Percentiles rank a stretch among this genome's conserved stretches.
Conservation (phyloP, 1,140 invertebrate genomes). For the Cephus cinctus region DNA sequence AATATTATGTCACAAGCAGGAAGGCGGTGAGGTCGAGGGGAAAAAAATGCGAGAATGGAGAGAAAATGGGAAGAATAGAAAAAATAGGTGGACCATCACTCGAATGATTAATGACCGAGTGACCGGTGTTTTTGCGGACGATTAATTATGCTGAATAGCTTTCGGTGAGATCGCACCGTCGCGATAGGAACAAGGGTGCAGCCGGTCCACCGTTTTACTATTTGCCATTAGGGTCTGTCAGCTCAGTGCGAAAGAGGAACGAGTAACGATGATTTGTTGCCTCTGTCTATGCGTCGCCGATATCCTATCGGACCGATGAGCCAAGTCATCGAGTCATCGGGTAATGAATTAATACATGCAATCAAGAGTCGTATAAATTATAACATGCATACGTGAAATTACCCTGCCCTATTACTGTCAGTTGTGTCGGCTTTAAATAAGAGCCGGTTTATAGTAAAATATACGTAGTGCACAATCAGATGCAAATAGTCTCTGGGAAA, state of each 20-base stretch:
- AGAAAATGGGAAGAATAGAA: neutral
- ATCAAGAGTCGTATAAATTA: too few relatives aligned
- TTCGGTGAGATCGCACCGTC: constrained; percentile 26
- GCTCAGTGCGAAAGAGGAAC: constrained; percentile 13
- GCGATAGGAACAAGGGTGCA: constrained; percentile 20
- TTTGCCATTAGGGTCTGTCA: constrained; percentile 30
- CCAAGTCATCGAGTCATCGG: too few relatives aligned
- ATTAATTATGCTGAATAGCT: constrained; percentile 42
- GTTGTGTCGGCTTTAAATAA: too few relatives aligned
- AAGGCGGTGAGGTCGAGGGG: constrained; percentile 22
- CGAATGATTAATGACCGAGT: constrained; percentile 34
- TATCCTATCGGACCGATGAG: too few relatives aligned
- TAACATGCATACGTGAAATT: too few relatives aligned
- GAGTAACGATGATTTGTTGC: constrained; percentile 11
- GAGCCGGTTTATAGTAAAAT: too few relatives aligned
- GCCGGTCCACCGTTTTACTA: constrained; percentile 13
- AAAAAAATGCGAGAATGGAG: constrained; percentile 22
- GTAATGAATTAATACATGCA: too few relatives aligned
- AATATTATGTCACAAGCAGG: constrained; percentile 20
- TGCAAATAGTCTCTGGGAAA: too few relatives aligned
- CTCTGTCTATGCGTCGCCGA: constrained; percentile 6
- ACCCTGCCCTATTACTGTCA: too few relatives aligned
- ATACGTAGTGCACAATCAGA: too few relatives aligned
- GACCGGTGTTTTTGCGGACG: constrained; percentile 36
- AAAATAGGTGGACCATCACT: neutral